Conservation (phyloP, 2,888 invertebrate genomes). For the Argyresthia goedartella region DNA sequence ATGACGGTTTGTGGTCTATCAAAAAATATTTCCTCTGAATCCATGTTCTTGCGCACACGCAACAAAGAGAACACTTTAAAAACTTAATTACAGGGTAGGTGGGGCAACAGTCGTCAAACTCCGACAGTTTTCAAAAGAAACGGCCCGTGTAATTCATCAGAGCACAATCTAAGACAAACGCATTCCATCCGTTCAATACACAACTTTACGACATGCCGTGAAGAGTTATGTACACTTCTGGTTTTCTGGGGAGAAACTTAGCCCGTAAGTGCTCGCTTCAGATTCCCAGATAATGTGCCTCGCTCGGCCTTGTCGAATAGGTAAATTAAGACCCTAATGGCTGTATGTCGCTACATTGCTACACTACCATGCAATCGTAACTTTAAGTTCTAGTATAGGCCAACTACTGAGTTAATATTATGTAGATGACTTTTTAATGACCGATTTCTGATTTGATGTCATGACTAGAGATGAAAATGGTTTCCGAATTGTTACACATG, state of each 20-base stretch:
- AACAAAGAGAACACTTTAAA: neutral
- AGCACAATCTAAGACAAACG: too few species aligned
- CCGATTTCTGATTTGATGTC: neutral
- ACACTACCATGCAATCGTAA: too few species aligned
- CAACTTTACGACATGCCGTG: too few species aligned
- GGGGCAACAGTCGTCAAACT: neutral
- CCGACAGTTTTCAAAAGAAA: conserved; percentile 15
- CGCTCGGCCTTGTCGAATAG: conserved; percentile 1
- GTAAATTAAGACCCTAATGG: conserved; percentile 3
- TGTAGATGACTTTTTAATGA: conserved; percentile 3
- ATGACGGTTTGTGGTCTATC: too few species aligned
- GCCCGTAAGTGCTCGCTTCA: neutral
- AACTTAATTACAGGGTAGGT: neutral
- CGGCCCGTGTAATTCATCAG: conserved; percentile 21
- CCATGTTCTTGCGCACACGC: too few species aligned
- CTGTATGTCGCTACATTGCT: neutral
- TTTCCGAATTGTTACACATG: too few species aligned
- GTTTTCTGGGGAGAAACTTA: too few species aligned
- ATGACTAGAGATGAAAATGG: neutral
- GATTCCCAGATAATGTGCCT: conserved; percentile 1
- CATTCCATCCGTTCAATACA: too few species aligned
- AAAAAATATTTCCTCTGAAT: too few species aligned
- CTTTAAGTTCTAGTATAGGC: too few species aligned
- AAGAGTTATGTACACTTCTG: too few species aligned
- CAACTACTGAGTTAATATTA: neutral